phyloP scores from a whole-genome alignment of 2,888 invertebrate species.

The Euzophera pinguis region DNA sequence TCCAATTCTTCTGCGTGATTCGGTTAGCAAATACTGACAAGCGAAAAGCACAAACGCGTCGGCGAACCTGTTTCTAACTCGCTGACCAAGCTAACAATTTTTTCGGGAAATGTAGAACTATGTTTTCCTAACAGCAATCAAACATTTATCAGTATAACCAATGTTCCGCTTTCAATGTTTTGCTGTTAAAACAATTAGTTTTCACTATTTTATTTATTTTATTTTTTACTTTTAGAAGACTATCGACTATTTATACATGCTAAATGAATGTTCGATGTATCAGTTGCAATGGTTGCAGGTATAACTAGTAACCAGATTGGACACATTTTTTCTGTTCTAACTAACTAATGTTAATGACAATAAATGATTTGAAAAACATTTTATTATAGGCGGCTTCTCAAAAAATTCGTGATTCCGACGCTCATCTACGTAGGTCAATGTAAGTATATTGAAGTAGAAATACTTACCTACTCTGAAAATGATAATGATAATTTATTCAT shows the following conservation, averaged over 20 bases:
- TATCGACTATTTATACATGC: too few relatives aligned
- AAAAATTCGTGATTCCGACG: too few relatives aligned
- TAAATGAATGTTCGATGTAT: too few relatives aligned
- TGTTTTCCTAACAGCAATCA: not conserved
- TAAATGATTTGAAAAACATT: too few relatives aligned
- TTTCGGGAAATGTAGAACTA: not conserved
- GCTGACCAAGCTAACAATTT: slow-evolving; percentile 28
- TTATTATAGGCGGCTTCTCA: too few relatives aligned
- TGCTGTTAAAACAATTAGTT: not conserved
- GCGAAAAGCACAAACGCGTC: slow-evolving; percentile 33
- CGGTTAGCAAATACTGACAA: slow-evolving; percentile 29
- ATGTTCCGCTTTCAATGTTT: not conserved
- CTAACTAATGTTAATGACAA: too few relatives aligned
- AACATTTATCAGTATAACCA: not conserved
- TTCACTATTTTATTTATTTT: not conserved
- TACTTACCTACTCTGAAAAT: too few relatives aligned
- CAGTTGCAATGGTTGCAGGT: too few relatives aligned
- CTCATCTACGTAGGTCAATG: slow-evolving; percentile 7
- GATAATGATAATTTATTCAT: too few relatives aligned
- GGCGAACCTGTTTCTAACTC: slow-evolving; percentile 42
- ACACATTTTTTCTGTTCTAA: too few relatives aligned
- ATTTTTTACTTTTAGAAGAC: not conserved
- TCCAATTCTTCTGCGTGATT: slow-evolving; percentile 4
- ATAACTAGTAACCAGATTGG: too few relatives aligned
- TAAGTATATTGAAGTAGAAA: too few relatives aligned